Evolutionary conservation across 2,797 vertebrate genomes (phyloP).

Genomic region (Chaetophractus vellerosus): DNA sequence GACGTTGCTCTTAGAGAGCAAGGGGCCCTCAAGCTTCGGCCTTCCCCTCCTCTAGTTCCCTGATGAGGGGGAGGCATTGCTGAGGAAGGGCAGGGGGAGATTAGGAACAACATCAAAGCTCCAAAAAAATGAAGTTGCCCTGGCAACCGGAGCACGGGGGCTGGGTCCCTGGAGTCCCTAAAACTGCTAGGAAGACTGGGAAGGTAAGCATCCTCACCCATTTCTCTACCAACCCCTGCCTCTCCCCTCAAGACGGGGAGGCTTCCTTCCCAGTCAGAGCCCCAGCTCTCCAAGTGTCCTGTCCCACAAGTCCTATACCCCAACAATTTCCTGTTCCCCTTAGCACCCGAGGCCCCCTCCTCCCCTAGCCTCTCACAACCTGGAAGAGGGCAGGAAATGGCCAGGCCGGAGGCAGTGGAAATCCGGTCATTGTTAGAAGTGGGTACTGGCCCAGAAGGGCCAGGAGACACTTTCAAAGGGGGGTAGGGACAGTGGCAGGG

Average conservation of each 20-base stretch:
- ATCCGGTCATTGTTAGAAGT: slow-evolving; percentile 86
- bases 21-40: slow-evolving; percentile 54
- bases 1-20: not conserved
- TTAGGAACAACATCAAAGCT: slow-evolving; percentile 76
- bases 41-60: slow-evolving; percentile 57
- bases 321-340: slow-evolving; percentile 67
- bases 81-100: slow-evolving; percentile 72
- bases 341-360: slow-evolving; percentile 20
- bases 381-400: slow-evolving; percentile 85
- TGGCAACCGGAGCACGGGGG: slow-evolving; percentile 74
- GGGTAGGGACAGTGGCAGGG: slow-evolving; percentile 22
- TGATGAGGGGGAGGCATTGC: slow-evolving; percentile 63
- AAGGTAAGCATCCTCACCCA: slow-evolving; percentile 59
- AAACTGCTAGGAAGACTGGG: slow-evolving; percentile 70
- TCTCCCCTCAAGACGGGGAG: slow-evolving; percentile 51
- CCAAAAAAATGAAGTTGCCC: slow-evolving; percentile 62
- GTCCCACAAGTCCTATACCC: slow-evolving; percentile 54
- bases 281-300: slow-evolving; percentile 57
- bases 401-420: slow-evolving; percentile 85
- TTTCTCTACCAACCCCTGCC: not conserved
- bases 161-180: slow-evolving; percentile 72
- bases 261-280: slow-evolving; percentile 14
- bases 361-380: slow-evolving; percentile 79
- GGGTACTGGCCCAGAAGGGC: slow-evolving; percentile 71
- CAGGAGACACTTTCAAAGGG: slow-evolving; percentile 71